These are phyloP conservation scores for Anser brachyrhynchus DNA, from an alignment of 2,113 vertebrate genomes.

Conservation along the genomic window DNA sequence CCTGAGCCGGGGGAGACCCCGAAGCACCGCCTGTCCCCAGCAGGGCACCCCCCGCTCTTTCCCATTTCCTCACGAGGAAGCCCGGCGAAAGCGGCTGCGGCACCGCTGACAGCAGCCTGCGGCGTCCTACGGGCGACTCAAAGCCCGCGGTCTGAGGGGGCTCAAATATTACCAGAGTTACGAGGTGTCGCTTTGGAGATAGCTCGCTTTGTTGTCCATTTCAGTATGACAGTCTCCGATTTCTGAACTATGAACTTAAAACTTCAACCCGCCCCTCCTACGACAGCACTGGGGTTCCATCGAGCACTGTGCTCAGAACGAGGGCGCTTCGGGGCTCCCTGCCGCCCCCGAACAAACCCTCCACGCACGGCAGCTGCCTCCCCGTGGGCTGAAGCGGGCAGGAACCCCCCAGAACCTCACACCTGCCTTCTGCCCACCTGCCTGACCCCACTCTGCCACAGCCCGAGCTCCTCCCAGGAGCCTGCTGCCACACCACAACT, in stretches of 20 bases:
- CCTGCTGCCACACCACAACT: not conserved
- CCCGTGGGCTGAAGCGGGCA: accelerated
- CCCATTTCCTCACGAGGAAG: not conserved
- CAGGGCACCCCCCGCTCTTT: not conserved
- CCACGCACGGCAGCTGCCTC: accelerated
- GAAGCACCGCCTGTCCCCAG: accelerated
- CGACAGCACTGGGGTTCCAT: not conserved
- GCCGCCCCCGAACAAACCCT: not conserved
- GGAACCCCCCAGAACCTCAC: not conserved
- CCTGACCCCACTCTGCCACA: not conserved
- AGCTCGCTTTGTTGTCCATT: not conserved
- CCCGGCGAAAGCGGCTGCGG: not conserved
- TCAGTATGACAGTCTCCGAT: not conserved
- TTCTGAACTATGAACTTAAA: not conserved
- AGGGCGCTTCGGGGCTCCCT: not conserved
- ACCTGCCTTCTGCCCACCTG: not conserved
- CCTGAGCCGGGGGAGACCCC: not conserved
- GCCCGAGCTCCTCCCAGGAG: not conserved
- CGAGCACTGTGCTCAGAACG: not conserved
- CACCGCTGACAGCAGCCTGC: not conserved
- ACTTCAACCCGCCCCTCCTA: not conserved
- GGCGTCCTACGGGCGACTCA: not conserved
- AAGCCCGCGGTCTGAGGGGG: not conserved
- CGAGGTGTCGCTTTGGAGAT: not conserved
- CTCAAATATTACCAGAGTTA: not conserved